Percentiles rank a stretch among this genome's conserved stretches.
Evolutionary conservation across 2,113 vertebrate genomes (phyloP).

Genomic region (Cygnus buccinator): DNA sequence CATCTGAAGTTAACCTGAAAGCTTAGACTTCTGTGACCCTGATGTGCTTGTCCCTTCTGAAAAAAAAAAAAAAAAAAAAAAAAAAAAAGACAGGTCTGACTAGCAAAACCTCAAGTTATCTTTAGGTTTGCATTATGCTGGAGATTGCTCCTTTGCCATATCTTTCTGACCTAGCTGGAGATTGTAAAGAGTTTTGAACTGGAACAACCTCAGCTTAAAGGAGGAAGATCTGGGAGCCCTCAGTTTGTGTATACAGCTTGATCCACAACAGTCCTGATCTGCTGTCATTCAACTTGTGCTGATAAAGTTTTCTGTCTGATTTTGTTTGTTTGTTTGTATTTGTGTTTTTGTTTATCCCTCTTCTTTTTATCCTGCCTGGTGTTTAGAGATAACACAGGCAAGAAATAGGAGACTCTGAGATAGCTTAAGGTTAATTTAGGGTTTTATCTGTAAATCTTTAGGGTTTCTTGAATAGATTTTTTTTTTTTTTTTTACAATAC

Average conservation of each 20-base stretch:
- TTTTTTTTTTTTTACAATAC: background rate
- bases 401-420: background rate
- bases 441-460: background rate
- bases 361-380: background rate
- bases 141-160: background rate
- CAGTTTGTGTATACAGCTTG: background rate
- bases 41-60: background rate
- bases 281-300: background rate
- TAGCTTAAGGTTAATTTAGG: background rate
- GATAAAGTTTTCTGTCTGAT: background rate
- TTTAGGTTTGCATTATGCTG: background rate
- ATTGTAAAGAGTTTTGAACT: background rate
- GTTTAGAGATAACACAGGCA: background rate
- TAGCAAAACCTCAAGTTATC: background rate
- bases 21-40: background rate
- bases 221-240: background rate
- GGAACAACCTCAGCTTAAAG: background rate
- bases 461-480: background rate
- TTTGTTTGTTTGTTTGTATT: background rate
- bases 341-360: background rate
- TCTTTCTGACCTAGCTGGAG: background rate
- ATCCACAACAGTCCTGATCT: background rate
- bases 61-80: too few relatives aligned
- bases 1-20: background rate
- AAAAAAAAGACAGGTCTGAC: background rate